These are phyloP conservation scores for Phrynosoma blainvillii DNA, from an alignment of 2,113 vertebrate genomes.

Conservation along the genomic window DNA sequence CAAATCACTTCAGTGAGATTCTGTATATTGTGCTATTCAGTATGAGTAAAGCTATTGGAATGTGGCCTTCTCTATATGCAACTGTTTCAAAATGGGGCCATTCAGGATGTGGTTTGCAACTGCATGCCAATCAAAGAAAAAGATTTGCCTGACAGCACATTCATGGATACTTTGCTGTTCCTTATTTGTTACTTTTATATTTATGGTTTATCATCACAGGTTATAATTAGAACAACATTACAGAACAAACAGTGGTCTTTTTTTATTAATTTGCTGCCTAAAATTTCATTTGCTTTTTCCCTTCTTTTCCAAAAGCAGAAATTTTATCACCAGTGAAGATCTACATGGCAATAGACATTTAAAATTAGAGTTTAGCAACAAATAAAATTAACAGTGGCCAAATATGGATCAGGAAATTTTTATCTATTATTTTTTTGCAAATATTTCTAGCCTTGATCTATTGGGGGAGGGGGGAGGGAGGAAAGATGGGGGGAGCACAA, in stretches of 20 bases:
- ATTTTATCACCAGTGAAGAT: conserved; percentile 37
- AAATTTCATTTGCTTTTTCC: not conserved
- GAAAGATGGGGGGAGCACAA: not conserved
- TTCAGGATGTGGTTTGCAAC: not conserved
- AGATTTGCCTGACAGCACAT: not conserved
- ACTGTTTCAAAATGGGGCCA: not conserved
- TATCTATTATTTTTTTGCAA: conserved; percentile 21
- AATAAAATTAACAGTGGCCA: conserved; percentile 34
- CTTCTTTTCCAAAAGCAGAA: not conserved
- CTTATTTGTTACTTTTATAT: conserved; percentile 27
- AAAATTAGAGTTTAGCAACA: conserved; percentile 38
- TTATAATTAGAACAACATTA: conserved; percentile 9
- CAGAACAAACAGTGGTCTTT: not conserved
- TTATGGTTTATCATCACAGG: conserved; percentile 23
- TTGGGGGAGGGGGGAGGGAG: fast-evolving
- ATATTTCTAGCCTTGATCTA: conserved; percentile 26
- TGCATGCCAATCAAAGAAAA: conserved; percentile 1
- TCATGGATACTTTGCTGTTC: not conserved
- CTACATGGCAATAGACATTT: conserved; percentile 44
- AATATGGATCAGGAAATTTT: conserved; percentile 40
- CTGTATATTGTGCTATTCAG: conserved; percentile 11
- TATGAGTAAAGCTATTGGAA: conserved; percentile 20
- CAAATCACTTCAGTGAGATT: conserved; percentile 16
- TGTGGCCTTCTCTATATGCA: not conserved
- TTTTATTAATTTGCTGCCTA: conserved; percentile 11